Conservation (phyloP, 1,140 invertebrate genomes). For the Sinella curviseta region DNA sequence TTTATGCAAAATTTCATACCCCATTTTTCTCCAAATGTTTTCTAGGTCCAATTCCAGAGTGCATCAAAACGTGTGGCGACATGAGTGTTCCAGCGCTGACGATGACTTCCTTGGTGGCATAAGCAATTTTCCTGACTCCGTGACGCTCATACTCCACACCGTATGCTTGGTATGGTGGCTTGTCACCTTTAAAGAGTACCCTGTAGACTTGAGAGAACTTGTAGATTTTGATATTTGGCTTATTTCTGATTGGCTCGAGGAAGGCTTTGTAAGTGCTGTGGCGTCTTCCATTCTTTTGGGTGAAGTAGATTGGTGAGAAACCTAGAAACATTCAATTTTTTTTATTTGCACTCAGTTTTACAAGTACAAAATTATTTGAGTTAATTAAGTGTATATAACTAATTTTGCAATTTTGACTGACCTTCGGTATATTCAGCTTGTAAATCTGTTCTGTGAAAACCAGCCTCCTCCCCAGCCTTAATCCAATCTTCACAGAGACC, state of each 20-base stretch:
- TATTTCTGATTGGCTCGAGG: constrained; percentile 31
- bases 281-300: constrained; percentile 39
- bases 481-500: constrained; percentile 39
- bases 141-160: constrained; percentile 34
- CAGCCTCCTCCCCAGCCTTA: constrained; percentile 19
- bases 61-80: constrained; percentile 56
- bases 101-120: constrained; percentile 52
- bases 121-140: constrained; percentile 33
- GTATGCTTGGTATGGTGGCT: constrained; percentile 23
- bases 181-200: constrained; percentile 25
- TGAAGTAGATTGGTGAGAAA: constrained; percentile 34
- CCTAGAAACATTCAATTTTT: constrained; percentile 32
- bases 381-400: background rate
- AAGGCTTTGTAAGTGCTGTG: constrained; percentile 39
- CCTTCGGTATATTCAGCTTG: constrained; percentile 26
- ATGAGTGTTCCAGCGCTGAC: constrained; percentile 53
- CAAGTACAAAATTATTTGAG: background rate
- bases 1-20: constrained; percentile 50
- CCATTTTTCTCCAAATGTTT: constrained; percentile 53
- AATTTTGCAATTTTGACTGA: background rate
- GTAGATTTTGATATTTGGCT: constrained; percentile 36
- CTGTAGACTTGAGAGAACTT: constrained; percentile 42
- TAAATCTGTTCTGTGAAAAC: constrained; percentile 4
- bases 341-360: background rate
- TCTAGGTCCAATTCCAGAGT: constrained; percentile 59